Base-by-base conservation (phyloP, 2,888 invertebrate genomes). In the Teinopalpus imperialis region DNA sequence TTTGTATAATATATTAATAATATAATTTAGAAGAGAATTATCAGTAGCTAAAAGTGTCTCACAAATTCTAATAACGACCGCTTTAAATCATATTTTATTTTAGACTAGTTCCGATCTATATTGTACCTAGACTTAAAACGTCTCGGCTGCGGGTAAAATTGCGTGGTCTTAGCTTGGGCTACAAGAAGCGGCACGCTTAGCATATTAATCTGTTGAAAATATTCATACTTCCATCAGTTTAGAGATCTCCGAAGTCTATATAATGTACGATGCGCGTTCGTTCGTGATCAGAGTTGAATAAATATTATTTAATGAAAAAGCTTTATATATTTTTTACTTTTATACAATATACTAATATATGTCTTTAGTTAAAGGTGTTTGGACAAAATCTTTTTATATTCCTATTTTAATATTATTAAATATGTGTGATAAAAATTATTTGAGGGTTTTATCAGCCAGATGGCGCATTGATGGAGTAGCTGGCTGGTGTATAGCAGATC, bases 141-240 rank as follows among this genome's bases (percentile, higher is more conserved):
- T 50, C 36, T 44, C 37, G 49, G 23, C 32, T 39, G 50, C 39
- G 23, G 44, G 50, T 54, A 56, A 59, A 59, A 58, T 59, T 52
- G 53, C 49, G 49, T 46, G 53, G 53, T 54, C 56, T 54, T 54
- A 35, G 46, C 47, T 44, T 49, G 29, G 48, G 42, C 48, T 44
- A 43, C 40, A 51, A 49, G 41, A 43, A 39, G 41, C 24, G 29
- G 34, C 54, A 51, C 52, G 57, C 45, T 59, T 52, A 50, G 60
- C 56, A 58, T 59, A 59, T 58, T 58, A 60, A 59, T 59, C 45
- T 52, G 29, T 31, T 20, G 45, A 54, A 54, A 56, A 53, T 54
- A 55, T 59, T 54, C 52, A 53, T 50, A 53, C 53, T 49, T 48
- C 43, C 48, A 52, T 53, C 44, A 48, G 27, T 35, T 20, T 42